phyloP scores from a whole-genome alignment of 2,888 invertebrate genomes.

The Leptinotarsa juncta region DNA sequence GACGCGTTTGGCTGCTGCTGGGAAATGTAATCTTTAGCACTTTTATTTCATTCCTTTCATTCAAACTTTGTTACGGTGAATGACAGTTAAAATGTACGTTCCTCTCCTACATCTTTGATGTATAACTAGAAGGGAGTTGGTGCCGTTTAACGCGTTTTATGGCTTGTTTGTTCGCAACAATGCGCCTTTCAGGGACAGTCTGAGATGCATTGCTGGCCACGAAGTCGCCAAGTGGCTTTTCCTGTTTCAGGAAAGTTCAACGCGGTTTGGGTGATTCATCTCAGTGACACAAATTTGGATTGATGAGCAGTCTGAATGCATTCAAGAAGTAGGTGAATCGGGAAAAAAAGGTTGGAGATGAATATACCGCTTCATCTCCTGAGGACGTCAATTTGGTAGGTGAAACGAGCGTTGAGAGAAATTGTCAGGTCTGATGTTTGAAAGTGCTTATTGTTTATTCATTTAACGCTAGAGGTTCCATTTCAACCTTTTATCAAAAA shows the following conservation, averaged over 20 bases:
- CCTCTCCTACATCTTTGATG: slow-evolving; percentile 7
- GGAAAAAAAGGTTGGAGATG: no score
- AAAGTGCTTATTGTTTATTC: no score
- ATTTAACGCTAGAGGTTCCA: no score
- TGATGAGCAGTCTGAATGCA: no score
- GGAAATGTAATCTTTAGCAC: slow-evolving; percentile 35
- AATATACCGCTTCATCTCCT: no score
- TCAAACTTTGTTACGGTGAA: slow-evolving; percentile 33
- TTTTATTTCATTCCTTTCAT: slow-evolving; percentile 32
- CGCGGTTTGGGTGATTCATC: no score
- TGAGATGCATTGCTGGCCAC: neutral
- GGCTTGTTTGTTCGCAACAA: slow-evolving; percentile 54
- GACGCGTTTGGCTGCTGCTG: slow-evolving; percentile 23
- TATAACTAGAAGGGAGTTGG: neutral
- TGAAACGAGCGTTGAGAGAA: no score
- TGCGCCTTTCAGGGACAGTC: slow-evolving; percentile 44
- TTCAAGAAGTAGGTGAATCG: no score
- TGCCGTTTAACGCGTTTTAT: neutral
- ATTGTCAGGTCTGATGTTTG: no score
- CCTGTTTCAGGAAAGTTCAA: neutral
- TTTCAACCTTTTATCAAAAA: no score
- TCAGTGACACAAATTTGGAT: no score
- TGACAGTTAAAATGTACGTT: slow-evolving; percentile 13
- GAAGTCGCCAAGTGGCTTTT: neutral
- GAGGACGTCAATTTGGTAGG: no score